These are phyloP conservation scores for Phylloscopus trochiloides DNA, from an alignment of 2,113 vertebrate genomes.

Conservation along the genomic window DNA sequence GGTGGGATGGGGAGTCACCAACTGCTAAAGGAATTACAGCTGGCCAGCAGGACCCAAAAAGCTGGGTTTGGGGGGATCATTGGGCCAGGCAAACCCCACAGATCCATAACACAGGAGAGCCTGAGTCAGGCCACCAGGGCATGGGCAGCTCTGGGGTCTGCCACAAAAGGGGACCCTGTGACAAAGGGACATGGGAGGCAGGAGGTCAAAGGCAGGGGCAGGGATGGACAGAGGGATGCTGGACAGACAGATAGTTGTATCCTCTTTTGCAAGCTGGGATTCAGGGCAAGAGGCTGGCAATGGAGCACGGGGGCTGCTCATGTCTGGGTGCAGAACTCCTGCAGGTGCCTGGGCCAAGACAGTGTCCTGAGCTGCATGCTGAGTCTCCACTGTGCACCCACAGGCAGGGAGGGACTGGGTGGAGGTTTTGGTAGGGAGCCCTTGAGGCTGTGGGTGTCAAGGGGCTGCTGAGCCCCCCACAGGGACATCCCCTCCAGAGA, in stretches of 20 bases:
- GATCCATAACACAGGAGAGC: fast-evolving
- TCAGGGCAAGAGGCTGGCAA: fast-evolving
- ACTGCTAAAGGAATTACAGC: neutral
- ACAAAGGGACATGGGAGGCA: neutral
- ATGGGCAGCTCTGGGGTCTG: neutral
- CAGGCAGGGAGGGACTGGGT: neutral
- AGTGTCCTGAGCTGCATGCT: neutral
- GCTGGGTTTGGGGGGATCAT: neutral
- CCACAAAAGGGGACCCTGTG: fast-evolving
- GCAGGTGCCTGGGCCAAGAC: neutral
- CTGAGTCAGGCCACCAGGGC: neutral
- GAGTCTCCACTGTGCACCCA: neutral
- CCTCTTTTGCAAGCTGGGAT: neutral
- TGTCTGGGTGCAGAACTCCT: neutral
- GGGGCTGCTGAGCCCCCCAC: neutral
- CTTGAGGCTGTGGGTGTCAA: neutral
- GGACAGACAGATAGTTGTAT: neutral
- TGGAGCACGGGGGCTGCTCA: neutral
- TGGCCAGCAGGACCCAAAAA: neutral
- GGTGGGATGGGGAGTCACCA: neutral
- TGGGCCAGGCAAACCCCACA: neutral
- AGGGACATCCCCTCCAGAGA: neutral
- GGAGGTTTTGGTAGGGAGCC: neutral
- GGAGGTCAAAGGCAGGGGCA: neutral
- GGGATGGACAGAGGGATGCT: neutral